Conservation (phyloP, 1,140 invertebrate genomes). For the Trigoniulus corallinus region DNA sequence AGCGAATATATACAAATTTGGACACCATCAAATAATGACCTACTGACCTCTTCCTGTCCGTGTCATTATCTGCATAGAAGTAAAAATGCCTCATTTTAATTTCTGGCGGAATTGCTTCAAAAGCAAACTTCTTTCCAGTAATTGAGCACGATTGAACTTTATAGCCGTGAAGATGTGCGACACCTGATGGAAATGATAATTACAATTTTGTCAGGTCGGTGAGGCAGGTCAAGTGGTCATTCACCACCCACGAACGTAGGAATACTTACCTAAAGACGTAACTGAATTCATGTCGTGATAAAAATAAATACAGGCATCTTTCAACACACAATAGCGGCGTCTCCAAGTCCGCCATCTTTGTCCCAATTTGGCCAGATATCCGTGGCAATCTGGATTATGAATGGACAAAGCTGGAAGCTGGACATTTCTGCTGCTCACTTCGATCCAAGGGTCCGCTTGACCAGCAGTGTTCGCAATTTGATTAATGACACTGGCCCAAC, state of each 20-base stretch:
- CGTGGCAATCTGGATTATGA: constrained; percentile 70
- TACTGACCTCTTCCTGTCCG: constrained; percentile 81
- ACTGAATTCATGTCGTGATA: constrained; percentile 73
- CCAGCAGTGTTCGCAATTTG: constrained; percentile 25
- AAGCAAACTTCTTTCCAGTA: constrained; percentile 65
- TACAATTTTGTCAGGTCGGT: background rate
- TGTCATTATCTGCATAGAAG: constrained; percentile 83
- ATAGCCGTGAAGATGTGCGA: constrained; percentile 87
- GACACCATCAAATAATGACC: background rate
- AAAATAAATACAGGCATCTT: constrained; percentile 88
- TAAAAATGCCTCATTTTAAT: constrained; percentile 70
- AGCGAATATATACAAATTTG: background rate
- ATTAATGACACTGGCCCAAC: constrained; percentile 24
- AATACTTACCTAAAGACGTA: constrained; percentile 54
- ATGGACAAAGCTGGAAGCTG: constrained; percentile 38
- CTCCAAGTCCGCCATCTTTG: constrained; percentile 60
- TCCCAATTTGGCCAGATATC: constrained; percentile 64
- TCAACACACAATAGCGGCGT: constrained; percentile 80
- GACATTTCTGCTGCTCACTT: constrained; percentile 37
- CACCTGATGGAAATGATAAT: constrained; percentile 35
- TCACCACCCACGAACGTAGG: constrained; percentile 2
- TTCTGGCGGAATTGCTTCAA: constrained; percentile 77
- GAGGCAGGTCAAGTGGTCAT: too few species aligned
- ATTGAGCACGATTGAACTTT: constrained; percentile 49
- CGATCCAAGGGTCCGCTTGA: constrained; percentile 52